Base-by-base conservation (phyloP, 2,113 vertebrate species). In the Amia ocellicauda region DNA sequence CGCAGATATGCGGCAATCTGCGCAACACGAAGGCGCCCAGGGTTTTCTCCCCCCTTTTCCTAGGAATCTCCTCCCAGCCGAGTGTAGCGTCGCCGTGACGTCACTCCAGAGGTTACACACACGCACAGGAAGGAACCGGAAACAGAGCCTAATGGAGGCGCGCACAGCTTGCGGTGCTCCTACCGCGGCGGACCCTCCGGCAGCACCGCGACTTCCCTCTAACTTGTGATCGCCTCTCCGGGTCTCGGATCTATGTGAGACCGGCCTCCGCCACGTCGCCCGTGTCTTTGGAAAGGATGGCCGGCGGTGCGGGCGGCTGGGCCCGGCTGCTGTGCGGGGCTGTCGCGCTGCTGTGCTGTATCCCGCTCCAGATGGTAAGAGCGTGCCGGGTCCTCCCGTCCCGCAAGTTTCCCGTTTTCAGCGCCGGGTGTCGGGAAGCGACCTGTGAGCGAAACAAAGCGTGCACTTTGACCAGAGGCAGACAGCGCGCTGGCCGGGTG, bases 271-370 rank as follows among this genome's bases (percentile, higher is more conserved):
- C n/a, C n/a, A 9, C 31, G 31, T 22, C 23, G 43, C 9, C n/a
- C 7, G n/a, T 27, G 56, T 20, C 51, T 13, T 40, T 43, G 22
- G 27, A 36, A 47, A 83, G 63, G 27, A 90, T 90, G 89, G 81
- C 74, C 69, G 80, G 85, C 85, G 75, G 78, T 20, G 76, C 65
- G 66, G 83, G 73, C 68, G 73, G 79, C 58, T 77, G 81, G 80
- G 83, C 80, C 77, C 78, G 83, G 20, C 51, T 85, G 64, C 51
- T 85, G 64, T 85, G 86, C 78, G 80, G 75, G 75, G 49, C 83
- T 67, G 72, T 77, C 55, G 69, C 75, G 59, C 53, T 81, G 74
- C 74, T 88, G 3, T 79, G 68, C 74, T 77, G 64, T 67, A 75
- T 58, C 51, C 61, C 80, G 31, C 77, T 75, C 42, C 83, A 76